These are phyloP conservation scores for Agrotis puta DNA, from an alignment of 2,888 invertebrate species.

Conservation along the genomic window DNA sequence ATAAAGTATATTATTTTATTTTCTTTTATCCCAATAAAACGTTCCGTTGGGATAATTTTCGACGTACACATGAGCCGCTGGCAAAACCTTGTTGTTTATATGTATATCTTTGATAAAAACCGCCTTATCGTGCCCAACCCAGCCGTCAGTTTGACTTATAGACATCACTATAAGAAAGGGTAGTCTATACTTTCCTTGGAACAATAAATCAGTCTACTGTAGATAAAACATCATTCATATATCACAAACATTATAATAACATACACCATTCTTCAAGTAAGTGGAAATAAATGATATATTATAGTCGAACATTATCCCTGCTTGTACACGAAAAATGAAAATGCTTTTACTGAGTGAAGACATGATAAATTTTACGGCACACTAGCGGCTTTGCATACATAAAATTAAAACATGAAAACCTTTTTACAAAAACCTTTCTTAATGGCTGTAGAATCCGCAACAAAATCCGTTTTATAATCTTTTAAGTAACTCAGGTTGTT, in stretches of 20 bases:
- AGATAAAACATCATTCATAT: conserved; percentile 20
- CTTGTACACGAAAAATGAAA: conserved; percentile 52
- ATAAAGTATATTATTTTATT: too few species aligned
- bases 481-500: neutral
- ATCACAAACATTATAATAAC: conserved; percentile 17
- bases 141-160: neutral
- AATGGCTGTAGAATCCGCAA: conserved; percentile 17
- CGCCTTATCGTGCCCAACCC: too few species aligned
- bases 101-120: too few species aligned
- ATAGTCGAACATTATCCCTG: conserved; percentile 35
- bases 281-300: conserved; percentile 54
- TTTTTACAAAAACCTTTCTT: conserved; percentile 22
- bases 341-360: conserved; percentile 55
- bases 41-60: too few species aligned
- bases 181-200: neutral
- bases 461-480: conserved; percentile 11
- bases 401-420: conserved; percentile 49
- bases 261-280: conserved; percentile 29
- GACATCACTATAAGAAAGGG: neutral
- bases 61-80: too few species aligned
- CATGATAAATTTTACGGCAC: conserved; percentile 53
- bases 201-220: conserved; percentile 6
- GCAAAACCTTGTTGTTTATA: too few species aligned
- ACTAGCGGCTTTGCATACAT: conserved; percentile 46
- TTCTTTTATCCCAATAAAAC: too few species aligned